Evolutionary conservation across 2,113 vertebrate genomes (phyloP), one percentile per base, ranked within the genome.

Genomic region (Elephantulus edwardii): DNA sequence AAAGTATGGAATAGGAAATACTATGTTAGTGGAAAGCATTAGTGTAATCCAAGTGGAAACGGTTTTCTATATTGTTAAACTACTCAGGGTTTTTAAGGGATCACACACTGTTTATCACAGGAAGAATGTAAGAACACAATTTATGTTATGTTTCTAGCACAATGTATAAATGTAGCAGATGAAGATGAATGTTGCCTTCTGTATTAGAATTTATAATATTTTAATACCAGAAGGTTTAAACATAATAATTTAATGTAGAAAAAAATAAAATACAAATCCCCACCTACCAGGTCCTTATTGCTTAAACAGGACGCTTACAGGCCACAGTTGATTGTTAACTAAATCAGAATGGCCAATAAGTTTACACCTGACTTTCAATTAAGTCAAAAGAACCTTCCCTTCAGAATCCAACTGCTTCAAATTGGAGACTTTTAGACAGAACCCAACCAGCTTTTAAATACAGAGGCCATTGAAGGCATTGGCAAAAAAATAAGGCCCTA

Each of bases 201-300:
- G 26, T 77, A 79, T 3, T 90, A 79, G n/a, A 84, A 77, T 68
- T 24, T 42, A 6, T 72, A 83, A 40, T 62, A 83, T 78, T 81
- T 95, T 60, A 62, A 14, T 83, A 26, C 81, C n/a, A 58, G 2
- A 11, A 56, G 44, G 5, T n/a, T 93, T 84, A 76, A 82, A 62
- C 81, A 72, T 56, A 84, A 46, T 74, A 48, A 90, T 72, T 0
- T 70, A 14, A 82, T 8, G 48, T 50, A 10, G 48, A 14, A n/a
- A n/a, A n/a, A n/a, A n/a, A n/a, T n/a, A n/a, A n/a, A n/a, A n/a
- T n/a, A n/a, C n/a, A n/a, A n/a, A n/a, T n/a, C n/a, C n/a, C n/a
- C n/a, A n/a, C n/a, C n/a, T n/a, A n/a, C n/a, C n/a, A n/a, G n/a
- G n/a, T n/a, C n/a, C n/a, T n/a, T n/a, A n/a, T n/a, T n/a, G n/a